Percentiles rank a stretch among this genome's conserved stretches.
Evolutionary conservation across 2,113 vertebrate genomes (phyloP).

Genomic region (Oriolus oriolus): DNA sequence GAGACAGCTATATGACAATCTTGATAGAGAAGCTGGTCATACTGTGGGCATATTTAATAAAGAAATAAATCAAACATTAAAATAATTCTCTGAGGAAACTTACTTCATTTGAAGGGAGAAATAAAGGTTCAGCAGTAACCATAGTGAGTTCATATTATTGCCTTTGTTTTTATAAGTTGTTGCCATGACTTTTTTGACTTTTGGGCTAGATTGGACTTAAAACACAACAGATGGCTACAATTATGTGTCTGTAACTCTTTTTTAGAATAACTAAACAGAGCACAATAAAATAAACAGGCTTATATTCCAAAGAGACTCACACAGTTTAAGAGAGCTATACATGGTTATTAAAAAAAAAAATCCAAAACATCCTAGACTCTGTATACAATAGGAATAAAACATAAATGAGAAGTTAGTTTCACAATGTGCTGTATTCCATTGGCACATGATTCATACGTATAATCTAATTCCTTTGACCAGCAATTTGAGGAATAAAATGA

Average conservation of each 20-base stretch:
- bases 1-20: conserved; percentile 56
- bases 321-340: conserved; percentile 49
- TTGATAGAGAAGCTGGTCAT: conserved; percentile 64
- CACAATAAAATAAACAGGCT: conserved; percentile 76
- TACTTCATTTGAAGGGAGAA: conserved; percentile 70
- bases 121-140: conserved; percentile 73
- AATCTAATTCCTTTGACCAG: conserved; percentile 24
- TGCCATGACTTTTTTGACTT: conserved; percentile 75
- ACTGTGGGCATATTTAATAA: conserved; percentile 67
- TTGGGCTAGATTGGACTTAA: conserved; percentile 70
- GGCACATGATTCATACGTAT: neutral
- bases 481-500: neutral
- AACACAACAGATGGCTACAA: conserved; percentile 77
- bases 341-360: conserved; percentile 56
- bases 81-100: conserved; percentile 71
- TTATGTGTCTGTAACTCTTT: conserved; percentile 71
- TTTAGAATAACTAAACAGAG: conserved; percentile 72
- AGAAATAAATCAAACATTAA: conserved; percentile 70
- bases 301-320: conserved; percentile 65
- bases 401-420: neutral
- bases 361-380: neutral
- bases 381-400: neutral
- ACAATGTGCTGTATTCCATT: neutral
- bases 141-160: conserved; percentile 76
- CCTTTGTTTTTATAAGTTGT: conserved; percentile 76